Evolutionary conservation across 2,888 invertebrate genomes (phyloP), one percentile per base, ranked within the genome.

Genomic region (Monopis laevigella): DNA sequence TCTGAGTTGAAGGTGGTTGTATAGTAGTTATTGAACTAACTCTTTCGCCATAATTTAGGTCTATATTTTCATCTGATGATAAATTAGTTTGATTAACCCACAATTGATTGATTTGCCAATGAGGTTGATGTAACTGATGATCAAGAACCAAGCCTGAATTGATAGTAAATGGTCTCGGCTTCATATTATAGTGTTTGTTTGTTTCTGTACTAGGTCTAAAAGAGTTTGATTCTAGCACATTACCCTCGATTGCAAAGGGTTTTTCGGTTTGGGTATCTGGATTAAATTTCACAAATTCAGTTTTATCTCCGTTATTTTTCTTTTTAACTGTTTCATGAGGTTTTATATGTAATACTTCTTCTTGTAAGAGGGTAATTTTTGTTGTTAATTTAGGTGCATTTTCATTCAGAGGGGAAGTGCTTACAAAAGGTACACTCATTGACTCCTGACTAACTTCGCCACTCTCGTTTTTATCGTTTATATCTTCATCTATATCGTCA

Each of bases 61-160:
- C 69, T 10, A 77, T 44, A 45, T 60, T 71, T 14, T 78, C 77
- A 60, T 78, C 78, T 50, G 69, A 69, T 0, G 75, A 74, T 8
- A 61, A 48, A 43, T 73, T 78, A 6, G 70, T 69, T 1, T 59
- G 48, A 46, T 80, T 80, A 51, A 71, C 74, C 55, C 74, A 53
- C 45, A 80, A 56, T 41, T 80, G 67, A 51, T 80, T 80, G 14
- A 80, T 80, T 50, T 80, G 80, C 80, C 80, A 80, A 49, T 80
- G 80, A 8, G 80, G 80, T 51, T 78, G 77, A 44, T 80, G 80
- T 28, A 78, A 48, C 48, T 78, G 78, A 52, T 77, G 72, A 46
- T 78, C 78, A 19, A 78, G 56, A 10, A 71, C 64, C 10, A 59
- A 53, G 4, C 58, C 49, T 18, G 62, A 62, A 42, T 65, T 69